Evolutionary conservation across 2,797 vertebrate genomes (phyloP), one percentile per base, ranked within the genome.

Genomic region (Chaetophractus vellerosus): DNA sequence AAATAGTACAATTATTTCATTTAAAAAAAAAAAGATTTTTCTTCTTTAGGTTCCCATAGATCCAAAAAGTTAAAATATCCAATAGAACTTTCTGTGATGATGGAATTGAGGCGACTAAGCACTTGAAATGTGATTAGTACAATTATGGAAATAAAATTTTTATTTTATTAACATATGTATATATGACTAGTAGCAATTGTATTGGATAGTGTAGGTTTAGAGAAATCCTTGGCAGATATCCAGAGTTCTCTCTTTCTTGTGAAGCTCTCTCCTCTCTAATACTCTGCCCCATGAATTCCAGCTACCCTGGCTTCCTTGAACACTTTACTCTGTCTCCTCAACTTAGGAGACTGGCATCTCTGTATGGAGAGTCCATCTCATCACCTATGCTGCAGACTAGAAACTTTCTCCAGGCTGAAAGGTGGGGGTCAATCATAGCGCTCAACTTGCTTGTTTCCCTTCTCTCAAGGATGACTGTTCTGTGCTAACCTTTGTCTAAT

Each of bases 151-250:
- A 36, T 79, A 10, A 79, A 33, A 28, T 18, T 66, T 66, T 66
- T 33, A 38, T 93, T 79, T 88, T 81, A 90, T 48, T 33, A 87
- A 87, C 91, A 85, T 82, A 85, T 90, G 24, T 33, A 45, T 48
- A 90, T 26, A 9, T 78, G 45, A 33, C 69, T 80, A 68, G 59
- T 21, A 71, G 74, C 50, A 88, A 83, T 33, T 63, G 5, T 88
- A 91, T 9, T 63, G 12, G 18, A 80, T 45, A 83, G 6, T 72
- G 41, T 16, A 95, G 16, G 26, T 75, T 48, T 88, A 85, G 26
- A 31, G 36, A 28, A 80, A 93, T 18, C 21, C 50, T 88, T 28
- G 52, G 68, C n/a, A 68, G 36, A 74, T 90, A 48, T 63, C 72
- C 12, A 9, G 16, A 59, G 52, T 10, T 88, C 19, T 26, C 63